Conservation (phyloP, 2,113 vertebrate species). For the Hippolais icterina region DNA sequence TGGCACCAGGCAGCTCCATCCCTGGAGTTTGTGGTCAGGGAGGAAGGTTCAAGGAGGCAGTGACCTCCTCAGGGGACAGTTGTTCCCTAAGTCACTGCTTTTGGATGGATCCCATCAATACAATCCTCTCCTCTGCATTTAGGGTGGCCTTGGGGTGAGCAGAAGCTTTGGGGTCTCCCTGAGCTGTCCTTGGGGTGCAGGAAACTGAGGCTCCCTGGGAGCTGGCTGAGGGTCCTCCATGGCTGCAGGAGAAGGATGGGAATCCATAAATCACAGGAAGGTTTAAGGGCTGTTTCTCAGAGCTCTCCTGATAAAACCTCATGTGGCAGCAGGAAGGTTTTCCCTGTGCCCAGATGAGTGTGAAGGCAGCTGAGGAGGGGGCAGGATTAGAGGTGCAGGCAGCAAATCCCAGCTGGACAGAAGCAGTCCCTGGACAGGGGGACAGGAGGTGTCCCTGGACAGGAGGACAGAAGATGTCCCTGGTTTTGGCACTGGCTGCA, state of each 20-base stretch:
- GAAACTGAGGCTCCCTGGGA: not conserved
- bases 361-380: not conserved
- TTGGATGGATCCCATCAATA: not conserved
- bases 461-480: not conserved
- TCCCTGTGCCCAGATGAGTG: not conserved
- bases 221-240: not conserved
- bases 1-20: not conserved
- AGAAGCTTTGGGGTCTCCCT: not conserved
- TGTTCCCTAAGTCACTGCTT: not conserved
- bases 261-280: not conserved
- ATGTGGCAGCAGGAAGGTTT: not conserved
- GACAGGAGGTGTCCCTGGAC: not conserved
- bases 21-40: not conserved
- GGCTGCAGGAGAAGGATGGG: not conserved
- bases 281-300: not conserved
- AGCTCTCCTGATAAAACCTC: not conserved
- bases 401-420: not conserved
- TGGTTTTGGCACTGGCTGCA: not conserved
- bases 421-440: not conserved
- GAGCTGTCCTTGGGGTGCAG: not conserved
- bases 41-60: not conserved
- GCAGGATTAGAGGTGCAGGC: not conserved
- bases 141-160: not conserved
- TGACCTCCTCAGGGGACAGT: not conserved
- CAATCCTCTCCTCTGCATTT: not conserved